A percentile compares a stretch with the other conserved stretches of the same genome.
Conservation (phyloP, 1,140 invertebrate genomes). For the Caenorhabditis tropicalis region DNA sequence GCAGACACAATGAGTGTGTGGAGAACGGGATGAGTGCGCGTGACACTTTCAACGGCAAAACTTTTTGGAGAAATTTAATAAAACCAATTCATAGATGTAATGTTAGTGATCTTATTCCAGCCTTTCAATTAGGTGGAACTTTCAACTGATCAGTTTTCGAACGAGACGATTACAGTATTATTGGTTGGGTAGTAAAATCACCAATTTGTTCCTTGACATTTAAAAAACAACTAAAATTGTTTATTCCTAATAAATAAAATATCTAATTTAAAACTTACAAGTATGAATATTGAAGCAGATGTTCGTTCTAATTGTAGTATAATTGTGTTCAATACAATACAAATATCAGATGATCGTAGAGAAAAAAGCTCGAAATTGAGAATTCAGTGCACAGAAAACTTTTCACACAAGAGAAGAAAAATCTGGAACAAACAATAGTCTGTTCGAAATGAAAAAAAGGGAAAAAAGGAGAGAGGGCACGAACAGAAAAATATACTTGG, state of each 20-base stretch:
- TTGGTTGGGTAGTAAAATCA: background rate
- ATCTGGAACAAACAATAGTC: background rate
- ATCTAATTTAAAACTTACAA: background rate
- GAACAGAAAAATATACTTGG: background rate
- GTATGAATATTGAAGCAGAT: background rate
- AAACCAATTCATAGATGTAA: too few relatives aligned
- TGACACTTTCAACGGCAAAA: background rate
- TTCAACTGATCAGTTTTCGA: too few relatives aligned
- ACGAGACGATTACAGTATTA: background rate
- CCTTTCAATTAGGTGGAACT: too few relatives aligned
- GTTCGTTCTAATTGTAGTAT: background rate
- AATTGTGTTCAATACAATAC: background rate
- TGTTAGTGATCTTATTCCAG: too few relatives aligned
- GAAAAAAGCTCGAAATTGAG: background rate
- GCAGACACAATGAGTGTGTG: background rate
- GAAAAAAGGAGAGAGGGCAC: background rate
- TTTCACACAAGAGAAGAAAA: background rate
- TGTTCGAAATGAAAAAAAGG: background rate
- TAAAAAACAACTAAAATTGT: background rate
- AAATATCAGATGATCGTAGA: background rate
- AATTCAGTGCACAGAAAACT: slow-evolving; percentile 1
- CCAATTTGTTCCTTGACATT: background rate
- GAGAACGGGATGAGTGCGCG: background rate
- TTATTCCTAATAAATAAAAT: background rate
- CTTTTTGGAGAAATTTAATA: background rate